phyloP scores from a whole-genome alignment of 2,113 vertebrate species.

The Orthochromis indermauri region DNA sequence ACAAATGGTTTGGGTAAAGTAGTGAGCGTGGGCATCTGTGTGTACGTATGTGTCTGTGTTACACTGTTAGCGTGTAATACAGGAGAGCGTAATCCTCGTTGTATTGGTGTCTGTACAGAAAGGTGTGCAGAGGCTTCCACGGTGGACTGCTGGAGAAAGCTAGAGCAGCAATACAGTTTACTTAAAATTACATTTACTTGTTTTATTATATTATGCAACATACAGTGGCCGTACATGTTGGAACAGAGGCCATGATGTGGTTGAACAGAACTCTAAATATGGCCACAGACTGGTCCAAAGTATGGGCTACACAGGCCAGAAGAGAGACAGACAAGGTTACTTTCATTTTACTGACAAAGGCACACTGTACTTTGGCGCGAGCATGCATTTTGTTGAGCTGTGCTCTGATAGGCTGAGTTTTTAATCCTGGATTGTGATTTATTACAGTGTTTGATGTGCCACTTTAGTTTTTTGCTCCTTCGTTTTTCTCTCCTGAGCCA shows the following conservation, averaged over 20 bases:
- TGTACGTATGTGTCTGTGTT: slow-evolving; percentile 58
- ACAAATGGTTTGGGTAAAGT: slow-evolving; percentile 45
- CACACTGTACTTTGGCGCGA: slow-evolving; percentile 11
- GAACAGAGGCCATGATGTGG: neutral
- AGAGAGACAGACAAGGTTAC: neutral
- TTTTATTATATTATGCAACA: neutral
- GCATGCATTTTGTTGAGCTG: slow-evolving; percentile 48
- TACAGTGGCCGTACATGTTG: neutral
- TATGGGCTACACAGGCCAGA: neutral
- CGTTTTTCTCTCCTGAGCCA: slow-evolving; percentile 4
- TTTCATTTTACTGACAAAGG: neutral
- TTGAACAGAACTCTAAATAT: neutral
- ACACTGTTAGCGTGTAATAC: slow-evolving; percentile 54
- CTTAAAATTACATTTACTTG: neutral
- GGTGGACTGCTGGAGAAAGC: slow-evolving; percentile 7
- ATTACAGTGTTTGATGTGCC: slow-evolving; percentile 36
- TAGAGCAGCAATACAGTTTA: slow-evolving; percentile 1
- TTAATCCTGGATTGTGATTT: slow-evolving; percentile 34
- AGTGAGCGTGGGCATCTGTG: slow-evolving; percentile 47
- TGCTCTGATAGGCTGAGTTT: slow-evolving; percentile 42
- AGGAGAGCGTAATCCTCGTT: slow-evolving; percentile 20
- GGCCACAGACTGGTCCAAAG: neutral
- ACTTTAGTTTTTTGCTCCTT: slow-evolving; percentile 37
- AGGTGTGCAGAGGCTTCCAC: neutral
- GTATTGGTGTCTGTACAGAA: slow-evolving; percentile 32